Evolutionary conservation across 1,140 invertebrate species (phyloP), one percentile per base, ranked within the genome.

Genomic region (Zaprionus ornatus): DNA sequence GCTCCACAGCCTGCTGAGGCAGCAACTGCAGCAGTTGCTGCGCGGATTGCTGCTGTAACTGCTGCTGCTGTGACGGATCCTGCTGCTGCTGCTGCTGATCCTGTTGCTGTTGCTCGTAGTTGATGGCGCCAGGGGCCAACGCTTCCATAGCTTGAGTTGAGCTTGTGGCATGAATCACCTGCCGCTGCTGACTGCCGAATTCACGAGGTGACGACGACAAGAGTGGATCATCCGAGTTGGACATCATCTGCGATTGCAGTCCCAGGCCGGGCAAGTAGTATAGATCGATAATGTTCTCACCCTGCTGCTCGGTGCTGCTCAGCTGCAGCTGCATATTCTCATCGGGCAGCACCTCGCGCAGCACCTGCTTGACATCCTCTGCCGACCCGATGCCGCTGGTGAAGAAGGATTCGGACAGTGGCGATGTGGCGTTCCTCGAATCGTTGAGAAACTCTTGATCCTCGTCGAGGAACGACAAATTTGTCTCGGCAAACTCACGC

Each of bases 311-410:
- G 54, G 6, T 45, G 1, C 74, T 88, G 37, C 40, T 78, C n/a
- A 90, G 17, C 54, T 86, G 86, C 35, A 90, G 21, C 40, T 91
- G 88, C 27, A 92, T 90, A 40, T 94, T 95, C 92, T 97, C 96
- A 72, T 96, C 96, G 3, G 96, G 96, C 17, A 97, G 91, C 0
- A 97, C 96, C 91, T 97, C 96, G 84, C 96, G 95, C 25, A 97
- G 91, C 1, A 96, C 96, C 91, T 97, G 96, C 92, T 97, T 96
- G 0, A 97, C 96, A 74, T 96, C 96, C 76, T 96, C 96, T 17
- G 96, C 96, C 57, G 96, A 97, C 1, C 96, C 97, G 94, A 97
- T 97, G 19, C 96, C 96, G n/a, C 95, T 95, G n/a, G 96, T 96
- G 91, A 96, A 97, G 91, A 97, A 97, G 0, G 96, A 96, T 27